Evolutionary conservation across 2,113 vertebrate species (phyloP).

Genomic region (Dasyurus viverrinus): DNA sequence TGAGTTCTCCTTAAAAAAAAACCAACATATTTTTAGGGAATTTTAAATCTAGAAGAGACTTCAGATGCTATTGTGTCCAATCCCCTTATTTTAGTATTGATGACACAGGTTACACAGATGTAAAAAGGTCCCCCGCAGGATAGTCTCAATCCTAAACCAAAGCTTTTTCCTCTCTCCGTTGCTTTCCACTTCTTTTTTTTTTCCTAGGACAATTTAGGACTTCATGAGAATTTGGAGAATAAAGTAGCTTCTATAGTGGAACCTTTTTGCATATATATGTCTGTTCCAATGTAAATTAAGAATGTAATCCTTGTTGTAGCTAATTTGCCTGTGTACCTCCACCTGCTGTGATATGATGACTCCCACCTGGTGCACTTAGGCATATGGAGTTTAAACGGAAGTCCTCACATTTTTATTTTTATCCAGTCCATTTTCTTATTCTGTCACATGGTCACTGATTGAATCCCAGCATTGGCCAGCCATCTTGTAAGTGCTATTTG

Average conservation of each 20-base stretch:
- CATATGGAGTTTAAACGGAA: background rate
- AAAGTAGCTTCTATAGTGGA: background rate
- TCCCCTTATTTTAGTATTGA: slow-evolving; percentile 48
- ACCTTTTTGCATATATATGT: background rate
- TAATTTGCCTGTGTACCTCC: background rate
- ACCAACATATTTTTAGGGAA: background rate
- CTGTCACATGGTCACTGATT: background rate
- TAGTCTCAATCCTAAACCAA: background rate
- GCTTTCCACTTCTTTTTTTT: background rate
- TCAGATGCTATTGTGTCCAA: background rate
- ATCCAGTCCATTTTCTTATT: background rate
- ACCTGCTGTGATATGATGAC: background rate
- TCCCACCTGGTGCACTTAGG: background rate
- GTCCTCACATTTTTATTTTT: background rate
- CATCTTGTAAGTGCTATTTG: background rate
- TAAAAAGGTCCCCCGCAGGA: slow-evolving; percentile 31
- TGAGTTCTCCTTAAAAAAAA: no score
- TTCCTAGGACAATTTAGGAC: background rate
- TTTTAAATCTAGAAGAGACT: background rate
- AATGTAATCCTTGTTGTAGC: background rate
- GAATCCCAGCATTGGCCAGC: background rate
- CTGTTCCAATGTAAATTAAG: background rate
- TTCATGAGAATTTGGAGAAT: background rate
- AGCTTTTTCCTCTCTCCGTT: background rate
- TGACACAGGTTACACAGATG: slow-evolving; percentile 18